Evolutionary conservation across 1,140 invertebrate species (phyloP), one percentile per base, ranked within the genome.

Genomic region (Cardiocondyla obscurior): DNA sequence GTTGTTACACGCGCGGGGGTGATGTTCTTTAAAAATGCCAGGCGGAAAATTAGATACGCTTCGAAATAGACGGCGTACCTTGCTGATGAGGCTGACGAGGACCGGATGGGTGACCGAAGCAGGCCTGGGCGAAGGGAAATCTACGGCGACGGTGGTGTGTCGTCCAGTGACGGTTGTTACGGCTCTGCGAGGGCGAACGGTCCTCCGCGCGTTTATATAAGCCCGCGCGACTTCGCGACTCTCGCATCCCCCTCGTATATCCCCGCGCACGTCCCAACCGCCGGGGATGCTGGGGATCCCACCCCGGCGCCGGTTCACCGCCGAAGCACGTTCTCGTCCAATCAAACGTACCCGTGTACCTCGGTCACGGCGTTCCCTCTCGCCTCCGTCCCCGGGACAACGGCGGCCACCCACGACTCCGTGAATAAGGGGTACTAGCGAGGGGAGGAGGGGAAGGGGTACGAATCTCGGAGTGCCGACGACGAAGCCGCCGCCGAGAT

Each of bases 151-250:
- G 53, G 46, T 44, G 44, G 58, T 60, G 22, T 39, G 74, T 85
- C 64, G 70, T 83, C 73, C 65, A 55, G 39, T 55, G 74, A 82
- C 73, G 84, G 42, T 73, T 65, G 46, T 65, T 69, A 36, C 60
- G 39, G 79, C 30, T 88, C 88, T 91, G 90, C 77, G 87, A 87
- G 58, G 67, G 73, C 53, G 60, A 70, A 84, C 39, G 57, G 65
- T 62, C 51, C 65, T 62, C 46, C 28, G 49, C n/a, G 60, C 89
- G 87, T 91, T 91, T 91, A 91, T 91, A 91, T 91, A 91, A 90
- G 88, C 84, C 83, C 79, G 83, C 57, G 57, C 85, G 83, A 84
- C 72, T 89, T 89, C 73, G 64, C 86, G 81, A 55, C 46, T 74
- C 74, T 81, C 62, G 76, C 77, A 60, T n/a, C 44, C 70, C 83